Evolutionary conservation across 2,888 invertebrate genomes (phyloP).

Genomic region (Troilus luridus): DNA sequence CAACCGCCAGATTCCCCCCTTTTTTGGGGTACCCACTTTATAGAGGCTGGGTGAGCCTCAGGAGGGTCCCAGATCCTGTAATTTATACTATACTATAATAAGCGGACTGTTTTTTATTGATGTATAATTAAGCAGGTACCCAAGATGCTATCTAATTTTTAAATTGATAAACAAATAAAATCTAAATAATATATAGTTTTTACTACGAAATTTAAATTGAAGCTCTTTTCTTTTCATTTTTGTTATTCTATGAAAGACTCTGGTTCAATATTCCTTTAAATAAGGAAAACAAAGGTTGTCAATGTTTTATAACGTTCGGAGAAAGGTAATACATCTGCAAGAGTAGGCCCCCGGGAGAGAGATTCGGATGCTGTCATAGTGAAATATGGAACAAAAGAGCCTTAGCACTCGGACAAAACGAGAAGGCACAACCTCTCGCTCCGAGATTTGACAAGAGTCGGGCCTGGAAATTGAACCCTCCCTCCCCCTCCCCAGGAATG

Average conservation of each 20-base stretch:
- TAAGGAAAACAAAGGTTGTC: neutral
- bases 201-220: too few relatives aligned
- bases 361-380: neutral
- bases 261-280: neutral
- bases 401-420: neutral
- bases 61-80: too few relatives aligned
- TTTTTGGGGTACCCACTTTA: too few relatives aligned
- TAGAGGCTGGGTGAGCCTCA: too few relatives aligned
- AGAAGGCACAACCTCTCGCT: neutral
- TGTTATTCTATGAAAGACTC: neutral
- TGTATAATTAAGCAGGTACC: too few relatives aligned
- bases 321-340: neutral
- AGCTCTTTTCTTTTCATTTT: neutral
- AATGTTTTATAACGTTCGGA: neutral
- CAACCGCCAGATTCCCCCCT: too few relatives aligned
- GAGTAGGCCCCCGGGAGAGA: neutral
- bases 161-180: too few relatives aligned
- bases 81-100: too few relatives aligned
- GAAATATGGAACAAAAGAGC: slow-evolving; percentile 12
- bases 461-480: neutral
- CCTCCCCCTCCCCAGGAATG: neutral
- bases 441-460: neutral
- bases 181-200: too few relatives aligned
- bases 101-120: too few relatives aligned
- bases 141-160: too few relatives aligned